These are phyloP conservation scores for Chalcis sispes DNA, from an alignment of 2,888 invertebrate species.

Conservation along the genomic window DNA sequence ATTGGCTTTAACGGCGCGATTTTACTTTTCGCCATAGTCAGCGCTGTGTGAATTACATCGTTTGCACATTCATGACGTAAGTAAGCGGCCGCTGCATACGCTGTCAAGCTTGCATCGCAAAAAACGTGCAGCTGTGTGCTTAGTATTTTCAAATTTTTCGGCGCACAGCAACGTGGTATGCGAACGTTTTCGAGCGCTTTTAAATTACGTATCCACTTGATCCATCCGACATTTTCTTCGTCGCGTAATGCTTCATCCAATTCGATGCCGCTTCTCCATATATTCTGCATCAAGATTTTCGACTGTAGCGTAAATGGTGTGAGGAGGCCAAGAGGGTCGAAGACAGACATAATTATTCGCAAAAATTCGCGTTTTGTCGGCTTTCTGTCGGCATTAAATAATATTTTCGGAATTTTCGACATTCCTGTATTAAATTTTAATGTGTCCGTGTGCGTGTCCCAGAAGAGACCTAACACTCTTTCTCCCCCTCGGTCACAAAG, in stretches of 20 bases:
- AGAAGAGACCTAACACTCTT: neutral
- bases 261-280: conserved; percentile 3
- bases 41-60: neutral
- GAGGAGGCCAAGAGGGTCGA: no score
- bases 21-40: neutral
- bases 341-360: no score
- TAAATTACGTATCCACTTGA: neutral
- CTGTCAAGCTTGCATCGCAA: conserved; percentile 12
- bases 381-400: neutral
- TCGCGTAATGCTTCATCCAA: neutral
- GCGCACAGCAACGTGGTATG: neutral
- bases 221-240: neutral
- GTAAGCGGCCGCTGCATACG: neutral
- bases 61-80: neutral
- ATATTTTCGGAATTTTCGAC: no score
- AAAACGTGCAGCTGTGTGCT: no score
- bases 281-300: neutral
- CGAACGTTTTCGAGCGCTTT: neutral
- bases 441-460: no score
- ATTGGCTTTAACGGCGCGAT: neutral
- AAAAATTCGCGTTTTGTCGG: conserved; percentile 1
- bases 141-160: no score
- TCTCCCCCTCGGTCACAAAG: neutral
- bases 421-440: no score
- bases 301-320: neutral